Evolutionary conservation across 1,140 invertebrate species (phyloP), one percentile per base, ranked within the genome.

Genomic region (Danaus plexippus): DNA sequence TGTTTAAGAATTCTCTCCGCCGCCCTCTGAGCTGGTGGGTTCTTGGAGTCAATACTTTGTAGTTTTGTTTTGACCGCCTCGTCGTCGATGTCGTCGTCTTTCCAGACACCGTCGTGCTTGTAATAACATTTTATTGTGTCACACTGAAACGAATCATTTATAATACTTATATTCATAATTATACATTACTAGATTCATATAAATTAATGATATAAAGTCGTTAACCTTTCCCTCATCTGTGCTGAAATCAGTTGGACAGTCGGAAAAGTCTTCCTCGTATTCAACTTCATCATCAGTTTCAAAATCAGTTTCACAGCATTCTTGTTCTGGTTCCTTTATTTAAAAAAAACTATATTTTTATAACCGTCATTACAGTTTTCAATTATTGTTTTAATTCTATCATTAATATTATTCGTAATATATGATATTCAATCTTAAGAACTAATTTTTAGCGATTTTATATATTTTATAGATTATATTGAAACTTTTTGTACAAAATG

Each of bases 51-150:
- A 3, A 63, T 50, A 11, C 56, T 65, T 10, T 51, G 53, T 10
- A 69, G 13, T 9, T 61, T 18, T 43, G 52, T 52, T 9, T 40
- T 67, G 4, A 52, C 63, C 3, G 60, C 64, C 0, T 66, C 63
- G 7, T 74, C 67, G 9, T 63, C 59, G 9, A 74, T 58, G 11
- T 54, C 60, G 9, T 63, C 49, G n/a, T 46, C 57, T 45, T 63
- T 64, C 43, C 69, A 11, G 5, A 74, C 46, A 9, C 59, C 65
- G 9, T 54, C 40, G 13, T 66, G 63, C 6, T 62, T 46, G 9
- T 69, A 44, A 9, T 69, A 18, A 51, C 71, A 74, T 46, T 64
- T 55, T 15, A 60, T 64, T 18, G 64, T 50, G 12, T 59, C 63
- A 45, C 71, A 74, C 71, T 74, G 42, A 54, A 57, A 60, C 11